Evolutionary conservation across 2,797 vertebrate genomes (phyloP).

Genomic region (Podarcis siculus): DNA sequence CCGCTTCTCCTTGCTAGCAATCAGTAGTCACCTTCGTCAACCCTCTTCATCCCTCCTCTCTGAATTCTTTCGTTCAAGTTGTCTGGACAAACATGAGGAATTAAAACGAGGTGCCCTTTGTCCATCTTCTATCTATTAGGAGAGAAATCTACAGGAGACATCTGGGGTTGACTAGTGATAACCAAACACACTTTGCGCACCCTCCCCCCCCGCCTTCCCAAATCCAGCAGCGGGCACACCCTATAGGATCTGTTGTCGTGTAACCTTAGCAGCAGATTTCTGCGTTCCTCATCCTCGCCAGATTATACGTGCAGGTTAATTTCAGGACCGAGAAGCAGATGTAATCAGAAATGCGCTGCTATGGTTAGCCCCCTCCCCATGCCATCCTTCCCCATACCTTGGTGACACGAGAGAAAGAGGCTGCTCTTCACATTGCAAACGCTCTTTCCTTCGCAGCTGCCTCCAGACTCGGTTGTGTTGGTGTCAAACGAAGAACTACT

Average conservation of each 20-base stretch:
- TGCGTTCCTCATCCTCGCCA: not conserved
- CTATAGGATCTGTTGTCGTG: not conserved
- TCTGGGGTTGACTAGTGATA: not conserved
- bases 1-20: slow-evolving; percentile 46
- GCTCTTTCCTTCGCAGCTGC: not conserved
- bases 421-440: slow-evolving; percentile 17
- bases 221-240: slow-evolving; percentile 2
- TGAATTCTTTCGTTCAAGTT: slow-evolving; percentile 51
- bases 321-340: not conserved
- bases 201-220: not conserved
- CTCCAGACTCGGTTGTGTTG: not conserved
- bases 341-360: not conserved
- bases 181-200: not conserved
- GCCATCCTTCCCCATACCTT: slow-evolving; percentile 54
- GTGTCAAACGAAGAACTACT: slow-evolving; percentile 60
- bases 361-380: not conserved
- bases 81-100: slow-evolving; percentile 46
- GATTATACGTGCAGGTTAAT: slow-evolving; percentile 4
- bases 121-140: slow-evolving; percentile 29
- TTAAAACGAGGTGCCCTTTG: slow-evolving; percentile 45
- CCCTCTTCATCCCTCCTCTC: slow-evolving; percentile 52
- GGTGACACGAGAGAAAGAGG: not conserved
- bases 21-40: slow-evolving; percentile 54
- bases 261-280: slow-evolving; percentile 28
- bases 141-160: too few relatives aligned